Percentiles rank a stretch among this genome's conserved stretches.
Evolutionary conservation across 2,113 vertebrate species (phyloP).

Genomic region (Halichoeres trimaculatus): DNA sequence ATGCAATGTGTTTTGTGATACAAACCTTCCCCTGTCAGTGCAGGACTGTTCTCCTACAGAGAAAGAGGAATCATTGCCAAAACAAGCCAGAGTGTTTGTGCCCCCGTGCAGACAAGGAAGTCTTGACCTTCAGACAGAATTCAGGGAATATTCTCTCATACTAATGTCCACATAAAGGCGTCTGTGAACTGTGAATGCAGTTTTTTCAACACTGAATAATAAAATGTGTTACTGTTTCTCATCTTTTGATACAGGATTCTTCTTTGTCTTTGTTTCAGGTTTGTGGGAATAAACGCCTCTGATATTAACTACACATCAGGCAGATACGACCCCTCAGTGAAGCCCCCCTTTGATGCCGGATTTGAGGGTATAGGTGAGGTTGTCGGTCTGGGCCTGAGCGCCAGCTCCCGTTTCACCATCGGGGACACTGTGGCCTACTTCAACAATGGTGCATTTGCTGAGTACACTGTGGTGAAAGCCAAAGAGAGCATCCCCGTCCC

Average conservation of each 20-base stretch:
- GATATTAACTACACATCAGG: constrained; percentile 95
- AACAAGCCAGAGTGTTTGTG: constrained; percentile 60
- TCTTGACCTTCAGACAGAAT: constrained; percentile 59
- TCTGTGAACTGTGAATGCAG: not conserved
- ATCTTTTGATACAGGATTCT: constrained; percentile 3
- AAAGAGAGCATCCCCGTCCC: constrained; percentile 83
- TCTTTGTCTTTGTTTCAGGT: constrained; percentile 81
- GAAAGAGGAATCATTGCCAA: constrained; percentile 61
- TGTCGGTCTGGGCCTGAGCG: constrained; percentile 90
- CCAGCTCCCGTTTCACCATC: constrained; percentile 85
- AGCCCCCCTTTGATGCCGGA: constrained; percentile 89
- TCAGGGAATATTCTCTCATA: constrained; percentile 27
- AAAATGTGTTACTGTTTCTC: constrained; percentile 3
- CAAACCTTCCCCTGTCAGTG: constrained; percentile 70
- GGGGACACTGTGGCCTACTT: constrained; percentile 91
- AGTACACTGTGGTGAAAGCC: constrained; percentile 89
- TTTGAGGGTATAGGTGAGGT: constrained; percentile 94
- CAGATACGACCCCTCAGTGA: constrained; percentile 86
- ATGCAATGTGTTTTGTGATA: constrained; percentile 75
- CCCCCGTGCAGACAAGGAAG: constrained; percentile 48
- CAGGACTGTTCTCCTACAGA: constrained; percentile 58
- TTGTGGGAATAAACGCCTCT: constrained; percentile 93
- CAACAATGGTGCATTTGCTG: constrained; percentile 88
- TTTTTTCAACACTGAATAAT: not conserved
- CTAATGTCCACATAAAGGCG: constrained; percentile 29